A percentile compares a stretch with the other conserved stretches of the same genome.
Evolutionary conservation across 2,797 vertebrate species (phyloP).

Genomic region (Megalops cyprinoides): DNA sequence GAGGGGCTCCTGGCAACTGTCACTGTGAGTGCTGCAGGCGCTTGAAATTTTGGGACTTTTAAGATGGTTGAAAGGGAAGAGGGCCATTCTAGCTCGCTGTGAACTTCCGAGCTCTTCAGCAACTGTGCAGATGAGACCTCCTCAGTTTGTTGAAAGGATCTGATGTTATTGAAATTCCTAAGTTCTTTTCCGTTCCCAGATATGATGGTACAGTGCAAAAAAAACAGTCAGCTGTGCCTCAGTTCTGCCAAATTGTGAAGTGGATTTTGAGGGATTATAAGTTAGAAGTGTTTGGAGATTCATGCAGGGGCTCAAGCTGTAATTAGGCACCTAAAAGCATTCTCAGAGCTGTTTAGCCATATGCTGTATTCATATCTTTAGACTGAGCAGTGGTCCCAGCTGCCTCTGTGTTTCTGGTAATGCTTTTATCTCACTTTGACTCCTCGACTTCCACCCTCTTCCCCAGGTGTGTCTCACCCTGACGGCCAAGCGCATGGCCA

Average conservation of each 20-base stretch:
- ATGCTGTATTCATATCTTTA: neutral
- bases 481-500: slow-evolving; percentile 87
- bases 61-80: neutral
- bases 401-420: neutral
- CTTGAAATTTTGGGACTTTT: neutral
- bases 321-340: neutral
- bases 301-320: neutral
- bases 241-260: neutral
- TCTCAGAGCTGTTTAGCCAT: neutral
- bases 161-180: neutral
- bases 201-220: neutral
- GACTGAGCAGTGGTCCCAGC: neutral
- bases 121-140: neutral
- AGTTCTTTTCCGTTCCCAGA: neutral
- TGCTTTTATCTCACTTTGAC: neutral
- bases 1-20: slow-evolving; percentile 85
- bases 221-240: neutral
- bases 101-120: neutral
- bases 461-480: slow-evolving; percentile 83
- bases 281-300: neutral
- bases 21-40: slow-evolving; percentile 69
- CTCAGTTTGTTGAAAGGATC: neutral
- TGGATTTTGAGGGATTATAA: neutral
- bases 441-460: slow-evolving; percentile 12
- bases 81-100: neutral